Conservation (phyloP, 2,113 vertebrate genomes). For the Larimichthys crocea region DNA sequence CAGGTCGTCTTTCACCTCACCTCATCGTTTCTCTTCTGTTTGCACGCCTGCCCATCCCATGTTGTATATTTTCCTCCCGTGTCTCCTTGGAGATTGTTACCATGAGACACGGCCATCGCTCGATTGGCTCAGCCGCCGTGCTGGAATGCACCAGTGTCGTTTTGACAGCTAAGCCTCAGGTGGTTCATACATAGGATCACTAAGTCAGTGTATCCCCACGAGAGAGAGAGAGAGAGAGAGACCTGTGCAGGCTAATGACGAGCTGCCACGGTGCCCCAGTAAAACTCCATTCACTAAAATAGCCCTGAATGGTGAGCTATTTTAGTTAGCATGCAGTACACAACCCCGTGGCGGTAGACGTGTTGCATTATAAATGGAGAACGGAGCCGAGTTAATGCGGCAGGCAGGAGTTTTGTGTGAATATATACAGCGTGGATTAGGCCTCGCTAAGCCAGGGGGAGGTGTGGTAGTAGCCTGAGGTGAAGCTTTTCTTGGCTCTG, state of each 20-base stretch:
- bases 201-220: conserved; percentile 40
- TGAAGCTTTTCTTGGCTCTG: conserved; percentile 48
- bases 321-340: conserved; percentile 27
- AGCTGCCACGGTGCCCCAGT: not conserved
- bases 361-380: conserved; percentile 47
- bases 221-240: not conserved
- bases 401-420: conserved; percentile 44
- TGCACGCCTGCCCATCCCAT: conserved; percentile 45
- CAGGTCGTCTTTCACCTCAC: conserved; percentile 5
- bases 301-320: conserved; percentile 38
- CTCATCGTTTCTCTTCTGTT: conserved; percentile 22
- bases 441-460: conserved; percentile 45
- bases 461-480: conserved; percentile 53
- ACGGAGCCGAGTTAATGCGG: conserved; percentile 44
- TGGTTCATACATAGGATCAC: conserved; percentile 55
- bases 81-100: conserved; percentile 75
- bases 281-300: conserved; percentile 45
- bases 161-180: conserved; percentile 71
- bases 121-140: conserved; percentile 36
- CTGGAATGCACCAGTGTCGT: conserved; percentile 44
- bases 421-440: conserved; percentile 63
- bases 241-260: not conserved
- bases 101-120: conserved; percentile 57
- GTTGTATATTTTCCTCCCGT: conserved; percentile 60
- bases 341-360: conserved; percentile 26